These are phyloP conservation scores for Ophion ellenae DNA, from an alignment of 2,888 invertebrate species.

Conservation along the genomic window DNA sequence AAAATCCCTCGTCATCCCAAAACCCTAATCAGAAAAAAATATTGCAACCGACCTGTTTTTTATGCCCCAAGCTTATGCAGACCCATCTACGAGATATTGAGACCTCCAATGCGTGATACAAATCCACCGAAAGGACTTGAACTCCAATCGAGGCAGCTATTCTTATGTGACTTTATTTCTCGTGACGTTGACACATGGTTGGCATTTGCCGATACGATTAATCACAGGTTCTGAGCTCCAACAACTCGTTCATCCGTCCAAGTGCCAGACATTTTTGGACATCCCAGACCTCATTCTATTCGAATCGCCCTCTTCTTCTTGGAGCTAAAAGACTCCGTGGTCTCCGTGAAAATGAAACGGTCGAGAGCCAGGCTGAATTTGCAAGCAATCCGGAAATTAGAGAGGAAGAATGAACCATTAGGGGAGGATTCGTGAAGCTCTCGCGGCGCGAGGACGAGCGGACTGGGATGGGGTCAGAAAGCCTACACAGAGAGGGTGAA, in stretches of 20 bases:
- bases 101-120: too few species aligned
- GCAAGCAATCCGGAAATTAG: conserved; percentile 54
- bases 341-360: conserved; percentile 17
- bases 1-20: too few species aligned
- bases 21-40: too few species aligned
- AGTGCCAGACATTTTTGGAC: background rate
- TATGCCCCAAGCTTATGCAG: too few species aligned
- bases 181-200: too few species aligned
- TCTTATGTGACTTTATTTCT: too few species aligned
- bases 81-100: too few species aligned
- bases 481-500: background rate
- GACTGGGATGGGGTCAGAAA: background rate
- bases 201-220: too few species aligned
- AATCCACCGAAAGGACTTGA: too few species aligned
- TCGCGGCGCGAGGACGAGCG: background rate
- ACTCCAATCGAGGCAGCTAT: too few species aligned
- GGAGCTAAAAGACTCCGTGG: background rate
- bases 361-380: conserved; percentile 11
- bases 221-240: background rate
- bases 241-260: background rate
- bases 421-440: conserved; percentile 27
- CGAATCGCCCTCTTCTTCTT: background rate
- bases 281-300: background rate
- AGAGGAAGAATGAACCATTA: conserved; percentile 55
- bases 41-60: too few species aligned